Conservation (phyloP, 2,797 vertebrate species). For the Peromyscus attwateri region DNA sequence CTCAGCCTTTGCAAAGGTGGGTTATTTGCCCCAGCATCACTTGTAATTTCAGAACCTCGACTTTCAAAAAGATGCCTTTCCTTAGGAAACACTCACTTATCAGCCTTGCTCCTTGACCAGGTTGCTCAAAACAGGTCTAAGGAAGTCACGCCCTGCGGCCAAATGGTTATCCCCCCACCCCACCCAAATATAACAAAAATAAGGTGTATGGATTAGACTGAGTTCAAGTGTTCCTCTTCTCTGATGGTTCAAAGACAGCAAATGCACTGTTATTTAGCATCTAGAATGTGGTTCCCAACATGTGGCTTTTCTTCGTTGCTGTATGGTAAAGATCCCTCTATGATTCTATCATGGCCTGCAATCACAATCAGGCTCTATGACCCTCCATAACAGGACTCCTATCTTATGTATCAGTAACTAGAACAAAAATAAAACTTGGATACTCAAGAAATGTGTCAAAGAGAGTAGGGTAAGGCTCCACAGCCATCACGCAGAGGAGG, state of each 20-base stretch:
- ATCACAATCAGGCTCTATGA: not conserved
- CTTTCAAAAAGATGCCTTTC: slow-evolving; percentile 15
- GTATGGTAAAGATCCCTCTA: not conserved
- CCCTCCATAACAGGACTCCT: not conserved
- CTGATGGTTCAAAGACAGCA: not conserved
- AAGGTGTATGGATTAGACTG: not conserved
- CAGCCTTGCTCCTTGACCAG: not conserved
- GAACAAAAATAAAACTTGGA: not conserved
- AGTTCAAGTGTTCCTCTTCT: not conserved
- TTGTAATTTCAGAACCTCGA: not conserved
- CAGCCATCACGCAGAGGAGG: fast-evolving
- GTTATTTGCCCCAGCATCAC: not conserved
- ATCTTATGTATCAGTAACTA: not conserved
- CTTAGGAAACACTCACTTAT: not conserved
- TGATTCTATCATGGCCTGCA: not conserved
- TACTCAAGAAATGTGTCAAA: not conserved
- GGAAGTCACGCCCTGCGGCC: not conserved
- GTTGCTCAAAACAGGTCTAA: not conserved
- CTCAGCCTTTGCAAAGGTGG: not conserved
- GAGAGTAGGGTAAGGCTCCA: not conserved
- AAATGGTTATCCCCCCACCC: not conserved
- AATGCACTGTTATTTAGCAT: not conserved
- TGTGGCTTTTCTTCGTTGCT: not conserved
- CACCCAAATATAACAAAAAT: not conserved
- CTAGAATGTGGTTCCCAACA: not conserved